Evolutionary conservation across 2,797 vertebrate genomes (phyloP), one percentile per base, ranked within the genome.

Genomic region (Pampus argenteus): DNA sequence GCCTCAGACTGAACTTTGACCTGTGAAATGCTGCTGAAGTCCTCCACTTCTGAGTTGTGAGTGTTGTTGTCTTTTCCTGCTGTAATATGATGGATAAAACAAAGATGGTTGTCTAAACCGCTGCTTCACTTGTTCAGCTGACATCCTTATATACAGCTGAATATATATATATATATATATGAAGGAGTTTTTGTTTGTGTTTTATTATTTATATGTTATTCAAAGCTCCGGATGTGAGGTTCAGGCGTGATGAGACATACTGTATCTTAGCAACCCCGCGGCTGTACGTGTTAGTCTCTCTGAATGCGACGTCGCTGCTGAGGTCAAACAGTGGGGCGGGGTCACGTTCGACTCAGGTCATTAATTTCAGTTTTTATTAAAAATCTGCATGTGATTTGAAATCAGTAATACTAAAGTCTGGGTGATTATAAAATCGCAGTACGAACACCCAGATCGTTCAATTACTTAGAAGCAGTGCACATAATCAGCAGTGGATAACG

Each of bases 231-330:
- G 28, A 14, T 63, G 58, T 48, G 6, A 60, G 0, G 14, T 25
- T 66, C 58, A 54, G 22, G 66, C 63, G 59, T 29, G 18, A 18
- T 71, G 44, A 44, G 18, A 10, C 49, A 3, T 34, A 49, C 38
- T 34, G 71, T 79, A 66, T 79, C 80, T 73, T 66, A 85, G 78
- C 80, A 82, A 76, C 75, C n/a, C 54, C 11, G 9, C 1, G 10
- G 9, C 40, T 44, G 70, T 58, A 23, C 14, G 40, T 50, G n/a
- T 67, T 20, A 22, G 51, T 66, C 40, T 45, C 42, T n/a, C 54
- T 50, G 63, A 73, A 74, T 20, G 72, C 76, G 51, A 50, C 71
- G 63, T 83, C 76, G 60, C 48, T 68, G 28, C 38, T 60, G 36
- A 48, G 60, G 71, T 23, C 42, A 9, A 44, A 28, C 57, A 29